Evolutionary conservation across 2,113 vertebrate genomes (phyloP).

Genomic region (Scytalopus superciliaris): DNA sequence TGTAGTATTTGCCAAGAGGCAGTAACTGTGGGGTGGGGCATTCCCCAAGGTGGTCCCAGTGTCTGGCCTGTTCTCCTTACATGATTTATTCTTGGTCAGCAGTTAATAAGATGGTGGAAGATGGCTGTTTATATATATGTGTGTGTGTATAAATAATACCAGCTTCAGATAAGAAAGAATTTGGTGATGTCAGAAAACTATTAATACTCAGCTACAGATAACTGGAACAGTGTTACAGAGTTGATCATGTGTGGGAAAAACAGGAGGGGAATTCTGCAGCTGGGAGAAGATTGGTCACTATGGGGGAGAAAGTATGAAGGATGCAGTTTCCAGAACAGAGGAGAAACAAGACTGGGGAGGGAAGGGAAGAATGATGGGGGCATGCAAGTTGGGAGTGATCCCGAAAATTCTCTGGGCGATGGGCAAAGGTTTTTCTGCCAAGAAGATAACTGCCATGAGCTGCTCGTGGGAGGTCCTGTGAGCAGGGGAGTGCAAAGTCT

Average conservation of each 20-base stretch:
- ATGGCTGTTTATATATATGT: not conserved
- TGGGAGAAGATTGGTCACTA: not conserved
- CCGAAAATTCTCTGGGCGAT: not conserved
- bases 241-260: not conserved
- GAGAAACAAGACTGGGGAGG: not conserved
- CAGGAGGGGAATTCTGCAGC: not conserved
- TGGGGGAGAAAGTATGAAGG: not conserved
- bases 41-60: not conserved
- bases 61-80: not conserved
- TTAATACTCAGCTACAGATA: not conserved
- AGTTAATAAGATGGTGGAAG: not conserved
- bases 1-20: not conserved
- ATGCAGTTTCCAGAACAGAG: not conserved
- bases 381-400: not conserved
- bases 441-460: not conserved
- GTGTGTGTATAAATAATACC: not conserved
- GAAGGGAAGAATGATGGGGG: not conserved
- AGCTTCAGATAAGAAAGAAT: not conserved
- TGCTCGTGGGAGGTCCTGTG: slow-evolving; percentile 21
- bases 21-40: not conserved
- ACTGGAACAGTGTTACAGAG: not conserved
- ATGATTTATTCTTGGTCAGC: not conserved
- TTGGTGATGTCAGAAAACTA: slow-evolving; percentile 3
- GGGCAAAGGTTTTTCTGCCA: not conserved
- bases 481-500: not conserved